Percentiles rank a stretch among this genome's conserved stretches.
phyloP scores from a whole-genome alignment of 2,888 invertebrate species.

The Blastobasis adustella region DNA sequence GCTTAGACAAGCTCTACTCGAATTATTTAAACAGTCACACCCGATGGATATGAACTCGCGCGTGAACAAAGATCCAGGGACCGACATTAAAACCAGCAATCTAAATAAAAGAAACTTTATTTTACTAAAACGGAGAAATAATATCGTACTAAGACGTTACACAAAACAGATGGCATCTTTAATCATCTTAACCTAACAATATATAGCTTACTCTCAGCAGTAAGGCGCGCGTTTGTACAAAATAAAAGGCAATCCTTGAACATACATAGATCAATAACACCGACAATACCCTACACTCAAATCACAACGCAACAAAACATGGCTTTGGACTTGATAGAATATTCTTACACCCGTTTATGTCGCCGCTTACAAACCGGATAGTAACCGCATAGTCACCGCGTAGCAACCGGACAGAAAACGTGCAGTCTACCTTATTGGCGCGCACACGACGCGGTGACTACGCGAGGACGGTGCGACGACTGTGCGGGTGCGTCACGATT shows the following conservation, averaged over 20 bases:
- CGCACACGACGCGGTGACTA: too few relatives aligned
- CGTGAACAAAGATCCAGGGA: too few relatives aligned
- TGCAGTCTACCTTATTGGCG: too few relatives aligned
- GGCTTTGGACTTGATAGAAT: conserved; percentile 14
- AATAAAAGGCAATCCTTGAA: conserved; percentile 18
- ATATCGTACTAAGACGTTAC: conserved; percentile 44
- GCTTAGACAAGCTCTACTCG: too few relatives aligned
- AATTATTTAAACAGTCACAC: too few relatives aligned
- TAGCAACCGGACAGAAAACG: too few relatives aligned
- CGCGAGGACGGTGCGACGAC: too few relatives aligned
- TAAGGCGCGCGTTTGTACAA: not conserved
- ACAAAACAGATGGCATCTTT: conserved; percentile 62
- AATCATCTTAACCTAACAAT: conserved; percentile 23
- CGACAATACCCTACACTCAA: conserved; percentile 17
- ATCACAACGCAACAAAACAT: conserved; percentile 17
- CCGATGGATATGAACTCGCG: too few relatives aligned
- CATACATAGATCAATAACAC: conserved; percentile 20
- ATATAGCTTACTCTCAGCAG: conserved; percentile 18
- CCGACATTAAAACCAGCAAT: conserved; percentile 13
- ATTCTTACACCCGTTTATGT: too few relatives aligned
- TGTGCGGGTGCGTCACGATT: too few relatives aligned
- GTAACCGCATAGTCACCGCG: too few relatives aligned
- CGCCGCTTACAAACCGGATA: too few relatives aligned
- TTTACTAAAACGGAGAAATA: conserved; percentile 57
- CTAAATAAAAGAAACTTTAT: conserved; percentile 67